A percentile compares a stretch with the other conserved stretches of the same genome.
These are phyloP conservation scores for Sigmodon hispidus DNA, from an alignment of 2,113 vertebrate species.

Conservation along the genomic window DNA sequence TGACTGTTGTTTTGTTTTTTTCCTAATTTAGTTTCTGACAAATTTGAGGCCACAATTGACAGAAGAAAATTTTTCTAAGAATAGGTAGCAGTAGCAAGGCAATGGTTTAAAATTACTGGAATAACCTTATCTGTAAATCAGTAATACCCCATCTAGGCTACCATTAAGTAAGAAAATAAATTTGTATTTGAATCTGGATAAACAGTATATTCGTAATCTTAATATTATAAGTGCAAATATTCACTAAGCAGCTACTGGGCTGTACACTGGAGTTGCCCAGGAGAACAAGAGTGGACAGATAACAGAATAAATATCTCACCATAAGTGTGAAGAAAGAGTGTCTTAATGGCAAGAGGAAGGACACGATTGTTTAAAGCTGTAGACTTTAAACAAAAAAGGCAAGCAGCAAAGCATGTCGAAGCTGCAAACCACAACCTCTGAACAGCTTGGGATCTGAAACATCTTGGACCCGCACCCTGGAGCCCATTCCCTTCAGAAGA, in stretches of 20 bases:
- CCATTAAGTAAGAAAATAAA: neutral
- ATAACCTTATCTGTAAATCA: neutral
- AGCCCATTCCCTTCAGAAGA: too few species aligned
- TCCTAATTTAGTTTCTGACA: neutral
- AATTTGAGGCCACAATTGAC: neutral
- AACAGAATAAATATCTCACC: neutral
- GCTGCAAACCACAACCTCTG: too few species aligned
- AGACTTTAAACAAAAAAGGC: too few species aligned
- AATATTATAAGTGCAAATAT: too few species aligned
- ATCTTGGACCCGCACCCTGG: too few species aligned
- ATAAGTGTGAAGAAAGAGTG: neutral
- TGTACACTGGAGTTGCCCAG: neutral
- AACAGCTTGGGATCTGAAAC: too few species aligned
- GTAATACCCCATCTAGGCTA: neutral
- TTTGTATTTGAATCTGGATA: neutral
- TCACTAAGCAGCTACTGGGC: neutral
- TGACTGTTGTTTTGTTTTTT: neutral
- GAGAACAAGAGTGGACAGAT: neutral
- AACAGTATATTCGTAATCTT: neutral
- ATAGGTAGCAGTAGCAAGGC: neutral
- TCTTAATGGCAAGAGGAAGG: neutral
- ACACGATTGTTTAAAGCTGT: neutral
- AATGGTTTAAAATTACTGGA: neutral
- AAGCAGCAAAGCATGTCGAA: too few species aligned
- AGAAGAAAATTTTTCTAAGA: neutral